These are phyloP conservation scores for Harpegnathos saltator DNA, from an alignment of 1,140 invertebrate genomes.

Conservation along the genomic window DNA sequence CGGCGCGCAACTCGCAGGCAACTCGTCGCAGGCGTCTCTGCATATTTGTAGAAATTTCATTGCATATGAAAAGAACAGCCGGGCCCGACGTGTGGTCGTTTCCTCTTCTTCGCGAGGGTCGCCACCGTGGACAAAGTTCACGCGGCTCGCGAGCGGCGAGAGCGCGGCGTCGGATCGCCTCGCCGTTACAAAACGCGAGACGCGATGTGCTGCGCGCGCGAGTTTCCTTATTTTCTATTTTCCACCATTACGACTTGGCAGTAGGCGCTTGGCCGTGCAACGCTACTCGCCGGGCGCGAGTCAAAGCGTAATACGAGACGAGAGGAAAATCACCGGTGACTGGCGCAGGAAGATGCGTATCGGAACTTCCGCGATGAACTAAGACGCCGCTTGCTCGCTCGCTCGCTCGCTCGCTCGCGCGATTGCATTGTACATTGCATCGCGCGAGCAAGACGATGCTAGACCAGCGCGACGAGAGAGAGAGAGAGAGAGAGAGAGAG, in stretches of 20 bases:
- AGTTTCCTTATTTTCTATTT: conserved; percentile 14
- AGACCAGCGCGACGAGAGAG: no score
- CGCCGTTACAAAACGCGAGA: neutral
- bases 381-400: conserved; percentile 10
- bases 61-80: neutral
- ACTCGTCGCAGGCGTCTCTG: neutral
- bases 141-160: neutral
- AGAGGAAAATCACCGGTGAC: conserved; percentile 37
- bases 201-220: neutral
- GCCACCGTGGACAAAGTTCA: no score
- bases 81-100: no score
- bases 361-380: conserved; percentile 67
- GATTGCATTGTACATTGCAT: no score
- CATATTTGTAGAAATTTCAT: conserved; percentile 1
- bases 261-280: neutral
- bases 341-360: conserved; percentile 60
- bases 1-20: no score
- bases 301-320: conserved; percentile 34
- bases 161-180: no score
- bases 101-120: no score
- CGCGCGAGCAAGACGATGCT: neutral
- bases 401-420: neutral
- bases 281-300: neutral
- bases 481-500: no score
- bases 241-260: neutral